Conservation (phyloP, 2,797 vertebrate species). For the Leucoraja ocellata region DNA sequence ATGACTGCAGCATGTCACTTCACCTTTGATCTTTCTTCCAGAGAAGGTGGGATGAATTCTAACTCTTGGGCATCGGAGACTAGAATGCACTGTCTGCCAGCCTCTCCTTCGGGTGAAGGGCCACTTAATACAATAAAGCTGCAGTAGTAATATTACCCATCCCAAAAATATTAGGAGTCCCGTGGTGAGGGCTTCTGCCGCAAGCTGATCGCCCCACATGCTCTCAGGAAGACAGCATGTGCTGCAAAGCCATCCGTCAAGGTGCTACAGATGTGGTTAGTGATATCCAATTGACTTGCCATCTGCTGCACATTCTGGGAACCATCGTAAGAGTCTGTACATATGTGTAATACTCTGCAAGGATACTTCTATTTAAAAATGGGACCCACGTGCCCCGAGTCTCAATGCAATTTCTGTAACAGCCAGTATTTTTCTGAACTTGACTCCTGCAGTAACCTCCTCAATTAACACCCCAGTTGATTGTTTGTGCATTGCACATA, state of each 20-base stretch:
- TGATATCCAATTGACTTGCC: background rate
- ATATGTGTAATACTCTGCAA: background rate
- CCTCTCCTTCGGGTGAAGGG: background rate
- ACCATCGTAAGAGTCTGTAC: background rate
- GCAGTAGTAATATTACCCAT: too few species aligned
- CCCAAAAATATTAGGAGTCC: background rate
- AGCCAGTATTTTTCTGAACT: background rate
- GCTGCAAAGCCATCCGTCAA: background rate
- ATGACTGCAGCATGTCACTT: background rate
- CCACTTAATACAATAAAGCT: background rate
- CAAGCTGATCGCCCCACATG: background rate
- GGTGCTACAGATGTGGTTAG: background rate
- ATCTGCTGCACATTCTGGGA: background rate
- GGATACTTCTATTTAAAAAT: background rate
- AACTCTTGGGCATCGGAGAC: background rate
- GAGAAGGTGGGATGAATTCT: background rate
- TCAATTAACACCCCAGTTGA: background rate
- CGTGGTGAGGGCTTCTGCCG: background rate
- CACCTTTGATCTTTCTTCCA: background rate
- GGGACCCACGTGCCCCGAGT: background rate
- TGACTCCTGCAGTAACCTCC: background rate
- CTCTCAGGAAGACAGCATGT: background rate
- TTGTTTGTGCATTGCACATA: background rate
- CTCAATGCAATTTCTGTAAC: background rate
- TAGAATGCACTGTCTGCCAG: background rate